Conservation (phyloP, 2,888 invertebrate genomes). For the Odontocolon sp. region DNA sequence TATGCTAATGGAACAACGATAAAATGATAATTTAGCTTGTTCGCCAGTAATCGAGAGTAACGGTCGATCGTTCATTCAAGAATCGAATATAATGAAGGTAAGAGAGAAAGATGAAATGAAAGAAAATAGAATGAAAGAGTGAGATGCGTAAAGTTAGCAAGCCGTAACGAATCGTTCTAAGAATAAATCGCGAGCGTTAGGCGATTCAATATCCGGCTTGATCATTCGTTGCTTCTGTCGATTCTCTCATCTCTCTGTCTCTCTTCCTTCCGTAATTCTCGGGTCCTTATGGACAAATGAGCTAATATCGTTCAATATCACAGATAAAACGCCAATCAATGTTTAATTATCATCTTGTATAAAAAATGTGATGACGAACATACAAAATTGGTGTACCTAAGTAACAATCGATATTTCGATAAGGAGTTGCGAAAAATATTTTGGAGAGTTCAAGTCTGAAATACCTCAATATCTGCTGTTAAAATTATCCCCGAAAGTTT, state of each 20-base stretch:
- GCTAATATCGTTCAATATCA: neutral
- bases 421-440: no score
- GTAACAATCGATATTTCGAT: no score
- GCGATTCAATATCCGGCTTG: constrained; percentile 56
- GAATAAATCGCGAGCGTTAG: constrained; percentile 50
- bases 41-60: neutral
- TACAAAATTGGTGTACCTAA: no score
- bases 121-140: neutral
- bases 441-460: no score
- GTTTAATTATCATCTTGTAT: no score
- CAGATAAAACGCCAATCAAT: no score
- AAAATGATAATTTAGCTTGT: constrained; percentile 22
- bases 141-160: constrained; percentile 35
- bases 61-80: neutral
- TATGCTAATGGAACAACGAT: constrained; percentile 15
- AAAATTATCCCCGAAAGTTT: no score
- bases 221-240: constrained; percentile 6
- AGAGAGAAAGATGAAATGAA: neutral
- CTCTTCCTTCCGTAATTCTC: neutral
- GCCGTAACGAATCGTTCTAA: constrained; percentile 55
- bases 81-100: constrained; percentile 15
- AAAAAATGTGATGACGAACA: no score
- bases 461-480: no score
- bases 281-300: neutral
- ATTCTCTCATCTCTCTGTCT: constrained; percentile 9